Conservation (phyloP, 2,888 invertebrate species). For the Ormyrus nitidulus region DNA sequence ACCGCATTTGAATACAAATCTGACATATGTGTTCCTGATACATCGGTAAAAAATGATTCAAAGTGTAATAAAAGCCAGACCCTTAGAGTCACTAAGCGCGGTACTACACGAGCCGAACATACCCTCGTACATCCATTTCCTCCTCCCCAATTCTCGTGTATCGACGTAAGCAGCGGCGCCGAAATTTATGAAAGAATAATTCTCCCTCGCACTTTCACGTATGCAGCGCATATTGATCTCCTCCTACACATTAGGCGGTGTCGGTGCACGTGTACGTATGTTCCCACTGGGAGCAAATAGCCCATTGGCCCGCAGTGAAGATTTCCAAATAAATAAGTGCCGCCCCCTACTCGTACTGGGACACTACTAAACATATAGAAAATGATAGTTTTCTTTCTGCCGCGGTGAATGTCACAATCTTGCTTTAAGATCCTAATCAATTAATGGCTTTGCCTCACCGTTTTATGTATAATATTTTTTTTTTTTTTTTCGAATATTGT, state of each 20-base stretch:
- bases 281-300: conserved; percentile 16
- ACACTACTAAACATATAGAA: no score
- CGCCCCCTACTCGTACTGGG: neutral
- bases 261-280: neutral
- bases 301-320: conserved; percentile 17
- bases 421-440: no score
- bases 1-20: conserved; percentile 14
- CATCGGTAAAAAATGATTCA: conserved; percentile 12
- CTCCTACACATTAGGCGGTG: neutral
- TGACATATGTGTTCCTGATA: neutral
- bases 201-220: conserved; percentile 5
- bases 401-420: no score
- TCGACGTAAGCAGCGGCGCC: neutral
- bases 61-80: neutral
- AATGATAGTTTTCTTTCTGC: no score
- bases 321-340: conserved; percentile 47
- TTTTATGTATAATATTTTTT: no score
- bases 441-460: no score
- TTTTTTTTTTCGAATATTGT: no score
- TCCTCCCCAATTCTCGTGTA: conserved; percentile 5
- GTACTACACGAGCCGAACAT: neutral
- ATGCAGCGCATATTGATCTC: conserved; percentile 38
- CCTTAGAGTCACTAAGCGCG: no score
- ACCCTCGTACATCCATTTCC: neutral
- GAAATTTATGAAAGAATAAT: conserved; percentile 45